These are phyloP conservation scores for Poecilia gillii DNA, from an alignment of 2,797 vertebrate species.

Conservation along the genomic window DNA sequence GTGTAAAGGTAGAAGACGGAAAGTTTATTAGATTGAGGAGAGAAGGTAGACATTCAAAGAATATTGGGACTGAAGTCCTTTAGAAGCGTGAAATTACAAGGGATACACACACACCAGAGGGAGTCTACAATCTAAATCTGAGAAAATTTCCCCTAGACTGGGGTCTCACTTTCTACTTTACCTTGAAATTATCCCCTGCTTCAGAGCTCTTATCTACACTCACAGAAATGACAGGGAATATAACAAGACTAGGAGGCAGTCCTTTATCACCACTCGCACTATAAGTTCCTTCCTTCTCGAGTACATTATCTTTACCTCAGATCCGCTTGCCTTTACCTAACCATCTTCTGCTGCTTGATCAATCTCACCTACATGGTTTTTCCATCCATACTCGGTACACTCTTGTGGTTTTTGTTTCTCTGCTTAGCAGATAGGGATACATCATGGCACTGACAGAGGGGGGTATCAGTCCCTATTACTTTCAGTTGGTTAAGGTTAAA, in stretches of 20 bases:
- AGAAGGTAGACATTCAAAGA: neutral
- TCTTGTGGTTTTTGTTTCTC: conserved; percentile 1
- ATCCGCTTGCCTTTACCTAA: conserved; percentile 8
- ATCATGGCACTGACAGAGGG: conserved; percentile 31
- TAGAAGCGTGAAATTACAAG: conserved; percentile 27
- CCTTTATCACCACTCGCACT: conserved; percentile 10
- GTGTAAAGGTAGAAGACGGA: conserved; percentile 5
- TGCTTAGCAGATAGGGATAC: conserved; percentile 12
- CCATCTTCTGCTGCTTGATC: neutral
- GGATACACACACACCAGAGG: conserved; percentile 4
- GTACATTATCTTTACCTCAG: conserved; percentile 13
- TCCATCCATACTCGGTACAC: neutral
- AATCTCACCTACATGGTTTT: neutral
- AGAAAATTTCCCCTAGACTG: conserved; percentile 34
- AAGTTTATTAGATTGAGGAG: neutral
- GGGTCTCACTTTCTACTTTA: conserved; percentile 23
- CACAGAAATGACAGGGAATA: conserved; percentile 26
- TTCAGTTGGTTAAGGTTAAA: conserved; percentile 62
- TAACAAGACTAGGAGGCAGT: conserved; percentile 16
- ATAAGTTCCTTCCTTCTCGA: neutral
- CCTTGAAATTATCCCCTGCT: conserved; percentile 23
- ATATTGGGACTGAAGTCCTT: neutral
- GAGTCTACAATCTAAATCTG: conserved; percentile 26
- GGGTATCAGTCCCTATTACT: conserved; percentile 46
- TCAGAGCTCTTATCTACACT: conserved; percentile 36